Base-by-base conservation (phyloP, 2,797 vertebrate species). In the Anisognathus igniventris region DNA sequence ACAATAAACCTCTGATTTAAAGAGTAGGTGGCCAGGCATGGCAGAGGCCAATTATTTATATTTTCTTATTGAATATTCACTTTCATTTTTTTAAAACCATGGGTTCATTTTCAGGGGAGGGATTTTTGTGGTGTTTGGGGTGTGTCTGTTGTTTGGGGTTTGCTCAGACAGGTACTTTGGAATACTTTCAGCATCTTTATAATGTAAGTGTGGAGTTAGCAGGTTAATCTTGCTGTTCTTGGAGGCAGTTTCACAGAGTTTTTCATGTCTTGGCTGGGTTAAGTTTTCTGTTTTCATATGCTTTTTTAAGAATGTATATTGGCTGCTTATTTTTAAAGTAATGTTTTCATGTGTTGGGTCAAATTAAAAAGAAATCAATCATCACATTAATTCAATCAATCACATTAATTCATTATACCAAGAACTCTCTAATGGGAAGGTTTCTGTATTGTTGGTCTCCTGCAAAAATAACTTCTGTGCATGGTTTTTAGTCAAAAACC, bases 41-140 rank as follows among this genome's bases (percentile, higher is more conserved):
- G 70, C 28, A 74, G 70, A 62, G 75, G 58, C 71, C 50, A 80
- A 88, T 92, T 57, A 78, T 60, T 67, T 75, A 24, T 78, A 30
- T 95, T 61, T 40, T 31, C 39, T 22, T 72, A 39, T 15, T 1
- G 9, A 62, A 62, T 81, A 81, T 56, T 93, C 23, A 58, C 30
- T 78, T 73, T 13, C 8, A 11, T 11, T 37, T 47, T 50, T 40
- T 72, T 15, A 13, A 83, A 88, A 56, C 10, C 10, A 12, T 30
- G 15, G 12, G 4, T 21, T 57, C 31, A 12, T 54, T 71, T 64
- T 40, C 4, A 14, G 35, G 7, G 12, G 9, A 47, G 16, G 7
- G 31, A n/a, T 65, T 58, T 79, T 60, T 31, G 10, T 51, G 25
- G 4, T 31, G 2, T 53, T 92, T 76, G 28, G 19, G 5, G 4